phyloP scores from a whole-genome alignment of 2,797 vertebrate species.

The Moxostoma hubbsi region DNA sequence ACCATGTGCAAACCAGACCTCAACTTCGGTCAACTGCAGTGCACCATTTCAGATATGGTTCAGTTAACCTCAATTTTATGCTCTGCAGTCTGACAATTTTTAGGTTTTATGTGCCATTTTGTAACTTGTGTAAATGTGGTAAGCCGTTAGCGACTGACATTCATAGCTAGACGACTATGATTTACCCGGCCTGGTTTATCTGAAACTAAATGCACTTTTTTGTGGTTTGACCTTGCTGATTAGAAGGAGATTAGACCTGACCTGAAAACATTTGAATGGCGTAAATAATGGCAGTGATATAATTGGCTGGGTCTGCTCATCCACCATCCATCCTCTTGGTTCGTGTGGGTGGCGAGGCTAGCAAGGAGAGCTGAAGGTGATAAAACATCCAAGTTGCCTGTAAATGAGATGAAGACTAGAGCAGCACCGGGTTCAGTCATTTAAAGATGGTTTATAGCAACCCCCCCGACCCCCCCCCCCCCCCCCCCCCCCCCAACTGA shows the following conservation, averaged over 20 bases:
- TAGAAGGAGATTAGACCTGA: slow-evolving; percentile 65
- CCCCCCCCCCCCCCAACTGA: no score
- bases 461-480: background rate
- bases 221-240: slow-evolving; percentile 64
- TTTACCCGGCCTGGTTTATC: slow-evolving; percentile 21
- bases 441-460: slow-evolving; percentile 57
- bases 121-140: slow-evolving; percentile 52
- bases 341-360: slow-evolving; percentile 51
- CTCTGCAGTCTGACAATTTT: slow-evolving; percentile 32
- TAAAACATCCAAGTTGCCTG: slow-evolving; percentile 60
- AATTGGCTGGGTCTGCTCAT: slow-evolving; percentile 51
- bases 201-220: slow-evolving; percentile 52
- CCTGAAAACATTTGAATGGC: slow-evolving; percentile 62
- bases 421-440: slow-evolving; percentile 57
- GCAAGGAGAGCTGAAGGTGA: slow-evolving; percentile 61
- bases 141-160: slow-evolving; percentile 46
- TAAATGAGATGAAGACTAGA: slow-evolving; percentile 62
- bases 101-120: slow-evolving; percentile 52
- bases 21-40: slow-evolving; percentile 37
- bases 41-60: slow-evolving; percentile 47
- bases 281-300: slow-evolving; percentile 66
- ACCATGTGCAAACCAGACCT: slow-evolving; percentile 38
- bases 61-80: slow-evolving; percentile 36
- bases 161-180: slow-evolving; percentile 38
- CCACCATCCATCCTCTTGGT: slow-evolving; percentile 12